Percentiles rank a stretch among this genome's conserved stretches.
These are phyloP conservation scores for Netelia inedita DNA, from an alignment of 2,888 invertebrate species.

Conservation along the genomic window DNA sequence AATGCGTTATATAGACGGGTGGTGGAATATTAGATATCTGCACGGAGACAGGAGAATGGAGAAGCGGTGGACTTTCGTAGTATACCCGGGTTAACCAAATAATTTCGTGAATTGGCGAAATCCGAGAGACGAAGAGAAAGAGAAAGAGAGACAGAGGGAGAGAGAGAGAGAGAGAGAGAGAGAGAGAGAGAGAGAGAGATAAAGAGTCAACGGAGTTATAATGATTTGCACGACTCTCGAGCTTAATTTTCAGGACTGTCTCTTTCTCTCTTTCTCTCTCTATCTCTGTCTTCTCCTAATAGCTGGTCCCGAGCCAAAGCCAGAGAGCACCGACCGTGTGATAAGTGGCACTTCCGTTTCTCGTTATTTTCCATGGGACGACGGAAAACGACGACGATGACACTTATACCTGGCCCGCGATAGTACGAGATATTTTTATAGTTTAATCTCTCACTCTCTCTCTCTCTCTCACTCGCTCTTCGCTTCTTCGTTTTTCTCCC, in stretches of 20 bases:
- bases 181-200: conserved; percentile 38
- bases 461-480: neutral
- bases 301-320: conserved; percentile 9
- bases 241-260: conserved; percentile 33
- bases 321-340: conserved; percentile 20
- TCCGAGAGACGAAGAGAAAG: conserved; percentile 37
- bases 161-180: conserved; percentile 47
- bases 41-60: neutral
- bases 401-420: neutral
- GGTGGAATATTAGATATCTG: conserved; percentile 32
- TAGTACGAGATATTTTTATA: conserved; percentile 23
- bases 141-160: conserved; percentile 43
- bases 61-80: conserved; percentile 17
- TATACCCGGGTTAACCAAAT: conserved; percentile 48
- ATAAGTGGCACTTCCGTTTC: conserved; percentile 48
- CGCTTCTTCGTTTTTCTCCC: neutral
- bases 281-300: conserved; percentile 20
- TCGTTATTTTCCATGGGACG: conserved; percentile 24
- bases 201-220: conserved; percentile 40
- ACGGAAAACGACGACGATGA: conserved; percentile 7
- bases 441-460: neutral
- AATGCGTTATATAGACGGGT: neutral
- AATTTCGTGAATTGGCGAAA: conserved; percentile 59
- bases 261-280: neutral
- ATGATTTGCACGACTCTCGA: conserved; percentile 38